Evolutionary conservation across 2,113 vertebrate genomes (phyloP).

Genomic region (Psilopogon haemacephalus): DNA sequence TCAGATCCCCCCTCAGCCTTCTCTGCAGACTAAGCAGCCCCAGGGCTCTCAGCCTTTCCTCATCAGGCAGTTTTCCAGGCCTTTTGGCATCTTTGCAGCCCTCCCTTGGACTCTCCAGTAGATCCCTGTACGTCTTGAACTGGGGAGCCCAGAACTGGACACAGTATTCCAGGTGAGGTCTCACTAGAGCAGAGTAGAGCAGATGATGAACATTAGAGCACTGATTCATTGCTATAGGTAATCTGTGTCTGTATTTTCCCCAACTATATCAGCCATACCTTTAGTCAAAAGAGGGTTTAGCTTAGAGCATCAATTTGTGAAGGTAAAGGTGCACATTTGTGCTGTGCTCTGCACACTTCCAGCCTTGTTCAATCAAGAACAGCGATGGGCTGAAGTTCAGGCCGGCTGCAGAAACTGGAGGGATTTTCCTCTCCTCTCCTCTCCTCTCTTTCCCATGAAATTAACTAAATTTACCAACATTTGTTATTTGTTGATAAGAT

Average conservation of each 20-base stretch:
- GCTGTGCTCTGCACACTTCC: not conserved
- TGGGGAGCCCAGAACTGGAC: too few species aligned
- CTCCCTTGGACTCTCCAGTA: too few species aligned
- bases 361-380: not conserved
- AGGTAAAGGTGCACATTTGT: not conserved
- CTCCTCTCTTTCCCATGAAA: not conserved
- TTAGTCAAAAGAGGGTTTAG: not conserved
- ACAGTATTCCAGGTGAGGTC: too few species aligned
- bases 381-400: not conserved
- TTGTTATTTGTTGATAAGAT: not conserved
- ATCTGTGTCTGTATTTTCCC: not conserved
- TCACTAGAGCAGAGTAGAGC: too few species aligned
- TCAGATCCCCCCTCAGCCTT: too few species aligned
- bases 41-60: too few species aligned
- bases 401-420: not conserved
- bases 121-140: too few species aligned
- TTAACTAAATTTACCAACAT: not conserved
- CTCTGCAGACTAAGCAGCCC: too few species aligned
- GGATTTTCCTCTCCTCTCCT: not conserved
- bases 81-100: too few species aligned
- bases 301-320: not conserved
- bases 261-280: not conserved
- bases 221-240: not conserved
- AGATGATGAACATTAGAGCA: not conserved
- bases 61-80: too few species aligned